Evolutionary conservation across 2,888 invertebrate genomes (phyloP), one percentile per base, ranked within the genome.

Genomic region (Minunthozetes semirufus): DNA sequence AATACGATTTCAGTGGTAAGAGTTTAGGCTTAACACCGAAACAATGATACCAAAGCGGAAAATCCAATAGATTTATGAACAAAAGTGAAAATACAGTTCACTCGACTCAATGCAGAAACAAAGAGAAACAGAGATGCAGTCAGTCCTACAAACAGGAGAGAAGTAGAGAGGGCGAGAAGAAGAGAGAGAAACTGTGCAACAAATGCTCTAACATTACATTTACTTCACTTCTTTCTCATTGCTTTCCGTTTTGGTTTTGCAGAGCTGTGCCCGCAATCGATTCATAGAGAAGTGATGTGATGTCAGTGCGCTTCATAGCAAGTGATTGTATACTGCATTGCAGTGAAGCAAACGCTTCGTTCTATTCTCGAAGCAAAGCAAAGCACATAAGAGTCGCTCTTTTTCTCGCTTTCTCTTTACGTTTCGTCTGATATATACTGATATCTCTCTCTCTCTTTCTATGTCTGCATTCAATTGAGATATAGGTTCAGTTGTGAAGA

Each of bases 61-160:
- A 73, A 73, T 59, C 73, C 38, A 42, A 73, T 73, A 61, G 73
- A 61, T 73, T 73, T 73, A 63, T 73, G 73, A 73, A 63, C 22
- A 48, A 48, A 63, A 19, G 38, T 66, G 59, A 59, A 72, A 19
- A 72, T 25, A 53, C 17, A 25, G 72, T 53, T 13, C 11, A 42
- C 42, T 42, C 9, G 5, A 33, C 19, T 27, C 17, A 5, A 29
- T n/a, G 17, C 29, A 22, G 33, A 48, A 63, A 72, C 38, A 72
- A 56, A 50, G n/a, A 56, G 71, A 42, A 33, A 71, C 72, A 38
- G 61, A 61, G 61, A 38, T 59, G n/a, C 68, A 42, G 25, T 66
- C 42, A 68, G 68, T 68, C 25, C 4, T 68, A 22, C 48, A 70
- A 25, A 46, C 15, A 70, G 46, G 42, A 25, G 46, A 22, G 61